phyloP scores from a whole-genome alignment of 2,797 vertebrate genomes.

The Sebastes diploproa region DNA sequence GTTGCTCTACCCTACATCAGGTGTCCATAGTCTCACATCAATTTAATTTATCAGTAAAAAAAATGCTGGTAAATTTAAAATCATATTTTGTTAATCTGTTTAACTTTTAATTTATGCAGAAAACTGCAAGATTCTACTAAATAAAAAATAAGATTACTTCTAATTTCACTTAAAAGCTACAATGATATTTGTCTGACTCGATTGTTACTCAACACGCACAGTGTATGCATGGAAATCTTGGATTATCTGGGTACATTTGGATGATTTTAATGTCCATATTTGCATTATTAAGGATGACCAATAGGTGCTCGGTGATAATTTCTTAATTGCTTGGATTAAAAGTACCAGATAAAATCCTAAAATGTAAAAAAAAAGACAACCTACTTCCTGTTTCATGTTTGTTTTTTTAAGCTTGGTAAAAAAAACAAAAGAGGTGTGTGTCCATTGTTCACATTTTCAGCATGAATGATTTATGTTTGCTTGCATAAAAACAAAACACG shows the following conservation, averaged over 20 bases:
- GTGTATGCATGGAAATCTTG: not conserved
- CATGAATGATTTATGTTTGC: slow-evolving; percentile 32
- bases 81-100: not conserved
- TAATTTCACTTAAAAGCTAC: not conserved
- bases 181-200: not conserved
- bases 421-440: not conserved
- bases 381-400: not conserved
- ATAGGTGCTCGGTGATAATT: not conserved
- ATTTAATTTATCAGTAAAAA: not conserved
- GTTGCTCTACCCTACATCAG: not conserved
- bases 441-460: slow-evolving; percentile 23
- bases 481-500: not conserved
- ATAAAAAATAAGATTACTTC: not conserved
- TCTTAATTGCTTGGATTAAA: not conserved
- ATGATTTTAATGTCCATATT: not conserved
- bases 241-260: not conserved
- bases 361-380: not conserved
- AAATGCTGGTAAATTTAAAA: not conserved
- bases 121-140: not conserved
- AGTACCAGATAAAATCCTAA: not conserved
- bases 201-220: not conserved
- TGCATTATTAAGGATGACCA: not conserved
- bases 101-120: not conserved
- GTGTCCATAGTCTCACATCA: not conserved
- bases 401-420: not conserved